Base-by-base conservation (phyloP, 2,888 invertebrate genomes). In the Taenaris catops region DNA sequence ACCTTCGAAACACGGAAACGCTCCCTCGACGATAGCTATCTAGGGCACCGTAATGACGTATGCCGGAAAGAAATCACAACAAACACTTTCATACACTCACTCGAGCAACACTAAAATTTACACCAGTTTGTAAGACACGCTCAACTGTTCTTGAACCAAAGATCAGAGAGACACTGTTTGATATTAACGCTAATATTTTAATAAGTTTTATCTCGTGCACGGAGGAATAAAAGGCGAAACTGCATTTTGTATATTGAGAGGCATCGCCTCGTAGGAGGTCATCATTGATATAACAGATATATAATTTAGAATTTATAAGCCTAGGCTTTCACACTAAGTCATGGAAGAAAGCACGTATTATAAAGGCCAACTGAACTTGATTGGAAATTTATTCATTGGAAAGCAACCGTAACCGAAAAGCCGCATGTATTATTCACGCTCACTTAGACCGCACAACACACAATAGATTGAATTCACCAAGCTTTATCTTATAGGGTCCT, bases 141-240 rank as follows among this genome's bases (percentile, higher is more conserved):
- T 84, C 83, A 70, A 73, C 84, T 81, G 78, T 71, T 83, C 84
- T 86, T 83, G 56, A 21, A 51, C 44, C 55, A 63, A 83, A 84
- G 83, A 84, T 62, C 83, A 83, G 83, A 67, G 83, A 84, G 79
- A 53, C 68, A 65, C 61, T 55, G 52, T 53, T 58, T 14, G 21
- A 14, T 31, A 16, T n/a, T 9, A 6, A 23, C 23, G 31, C 59
- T 52, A 55, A 60, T 52, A 50, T 67, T n/a, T n/a, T 64, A 75
- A 53, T 64, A 64, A 64, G 44, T 53, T 46, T 64, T 63, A 65
- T 54, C 65, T 67, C 71, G 58, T 72, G 75, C 58, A 53, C 72
- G 72, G 53, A 65, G 63, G 51, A 66, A 68, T 65, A 74, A 61
- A 59, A 80, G 72, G 58, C 67, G 71, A 60, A 63, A 71, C 66